phyloP scores from a whole-genome alignment of 2,888 invertebrate genomes.

The Myopa tessellatipennis region DNA sequence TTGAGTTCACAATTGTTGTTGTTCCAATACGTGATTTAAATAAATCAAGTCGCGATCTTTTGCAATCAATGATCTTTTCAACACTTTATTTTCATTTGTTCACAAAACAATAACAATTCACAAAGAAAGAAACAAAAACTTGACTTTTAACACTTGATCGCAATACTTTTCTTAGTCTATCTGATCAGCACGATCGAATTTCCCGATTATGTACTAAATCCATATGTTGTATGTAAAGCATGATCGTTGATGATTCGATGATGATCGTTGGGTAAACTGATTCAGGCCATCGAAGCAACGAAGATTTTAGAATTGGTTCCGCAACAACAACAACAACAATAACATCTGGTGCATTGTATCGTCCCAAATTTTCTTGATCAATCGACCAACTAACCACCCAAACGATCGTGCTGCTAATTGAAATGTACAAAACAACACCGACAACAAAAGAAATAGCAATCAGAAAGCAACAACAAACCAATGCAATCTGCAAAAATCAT shows the following conservation, averaged over 20 bases:
- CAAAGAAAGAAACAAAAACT: background rate
- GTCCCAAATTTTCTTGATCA: background rate
- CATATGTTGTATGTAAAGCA: too few relatives aligned
- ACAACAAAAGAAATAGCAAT: background rate
- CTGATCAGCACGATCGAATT: background rate
- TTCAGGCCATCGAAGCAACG: background rate
- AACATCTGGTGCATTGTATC: too few relatives aligned
- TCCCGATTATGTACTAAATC: background rate
- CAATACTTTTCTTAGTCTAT: background rate
- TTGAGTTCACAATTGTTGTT: background rate
- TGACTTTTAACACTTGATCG: slow-evolving; percentile 24
- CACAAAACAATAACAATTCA: background rate
- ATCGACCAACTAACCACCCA: background rate
- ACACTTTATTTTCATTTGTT: background rate
- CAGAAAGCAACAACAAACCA: background rate
- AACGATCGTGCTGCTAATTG: slow-evolving; percentile 19
- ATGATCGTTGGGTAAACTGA: too few relatives aligned
- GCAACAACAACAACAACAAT: too few relatives aligned
- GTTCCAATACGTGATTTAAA: too few relatives aligned
- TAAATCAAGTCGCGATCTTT: background rate
- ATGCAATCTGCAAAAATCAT: slow-evolving; percentile 13
- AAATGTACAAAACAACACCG: background rate
- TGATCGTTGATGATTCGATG: too few relatives aligned
- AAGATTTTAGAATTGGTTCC: background rate
- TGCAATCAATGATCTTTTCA: slow-evolving; percentile 12